These are phyloP conservation scores for Hydrozoanthus gracilis DNA, from an alignment of 92 coral and sea anemone genomes.

Conservation along the genomic window DNA sequence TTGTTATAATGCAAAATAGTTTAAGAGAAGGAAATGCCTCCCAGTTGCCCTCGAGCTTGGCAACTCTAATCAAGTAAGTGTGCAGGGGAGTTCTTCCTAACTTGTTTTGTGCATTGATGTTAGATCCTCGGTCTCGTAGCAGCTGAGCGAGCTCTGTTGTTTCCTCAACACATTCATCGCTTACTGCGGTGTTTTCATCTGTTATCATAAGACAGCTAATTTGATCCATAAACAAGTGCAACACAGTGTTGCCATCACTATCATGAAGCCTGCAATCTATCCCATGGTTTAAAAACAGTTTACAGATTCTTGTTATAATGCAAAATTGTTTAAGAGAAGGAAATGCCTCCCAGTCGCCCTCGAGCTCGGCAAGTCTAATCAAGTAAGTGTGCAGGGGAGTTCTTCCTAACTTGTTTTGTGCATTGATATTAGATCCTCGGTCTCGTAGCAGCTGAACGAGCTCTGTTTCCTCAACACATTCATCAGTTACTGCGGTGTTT, in stretches of 20 bases:
- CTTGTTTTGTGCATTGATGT: background rate
- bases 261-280: too few relatives aligned
- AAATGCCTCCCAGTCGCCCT: too few relatives aligned
- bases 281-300: too few relatives aligned
- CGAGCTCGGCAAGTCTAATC: too few relatives aligned
- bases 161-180: background rate
- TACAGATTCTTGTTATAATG: background rate
- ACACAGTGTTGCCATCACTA: too few relatives aligned
- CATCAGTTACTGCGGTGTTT: background rate
- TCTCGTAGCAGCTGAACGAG: background rate
- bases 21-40: too few relatives aligned
- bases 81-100: background rate
- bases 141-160: background rate
- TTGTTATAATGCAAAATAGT: too few relatives aligned
- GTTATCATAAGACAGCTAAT: background rate
- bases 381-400: background rate
- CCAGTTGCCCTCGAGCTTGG: too few relatives aligned
- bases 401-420: background rate
- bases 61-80: conserved; percentile 8
- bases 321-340: too few relatives aligned
- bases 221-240: background rate
- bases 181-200: background rate
- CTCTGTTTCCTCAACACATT: background rate
- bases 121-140: conserved; percentile 1
- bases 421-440: background rate